Conservation (phyloP, 2,113 vertebrate species). For the Danio rerio region GRCz12tu NC_133181.1:5293001-5293500, state of each 20-base stretch:
- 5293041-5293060: too few species aligned
- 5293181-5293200: slow-evolving; percentile 77
- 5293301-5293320: slow-evolving; percentile 88
- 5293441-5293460: slow-evolving; percentile 43
- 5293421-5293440: slow-evolving; percentile 54
- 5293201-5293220: slow-evolving; percentile 87
- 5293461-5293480: slow-evolving; percentile 35
- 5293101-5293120: slow-evolving; percentile 61
- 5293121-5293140: too few species aligned
- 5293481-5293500: slow-evolving; percentile 73
- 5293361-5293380: slow-evolving; percentile 32
- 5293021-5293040: too few species aligned
- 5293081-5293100: too few species aligned
- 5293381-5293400: slow-evolving; percentile 48
- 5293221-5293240: neutral
- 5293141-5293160: slow-evolving; percentile 78
- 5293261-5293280: slow-evolving; percentile 86
- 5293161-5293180: slow-evolving; percentile 73
- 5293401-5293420: slow-evolving; percentile 52
- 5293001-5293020: too few species aligned
- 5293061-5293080: too few species aligned
- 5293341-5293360: slow-evolving; percentile 79
- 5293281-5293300: slow-evolving; percentile 94
- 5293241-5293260: slow-evolving; percentile 82
- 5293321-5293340: slow-evolving; percentile 89